Base-by-base conservation (phyloP, 2,888 invertebrate genomes). In the Barypeithes pellucidus region DNA sequence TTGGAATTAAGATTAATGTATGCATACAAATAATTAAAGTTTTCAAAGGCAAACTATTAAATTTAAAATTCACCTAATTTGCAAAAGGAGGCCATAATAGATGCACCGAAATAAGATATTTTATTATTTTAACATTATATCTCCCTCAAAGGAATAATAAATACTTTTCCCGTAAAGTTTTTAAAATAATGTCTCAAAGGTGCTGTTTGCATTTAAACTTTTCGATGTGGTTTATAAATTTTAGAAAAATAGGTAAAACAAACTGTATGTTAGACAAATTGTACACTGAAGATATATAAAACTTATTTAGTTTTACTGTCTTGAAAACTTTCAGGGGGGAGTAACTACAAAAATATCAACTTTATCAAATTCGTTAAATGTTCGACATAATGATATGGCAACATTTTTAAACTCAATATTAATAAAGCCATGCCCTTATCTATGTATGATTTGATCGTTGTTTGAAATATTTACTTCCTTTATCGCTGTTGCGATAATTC, bases 81-180 rank as follows among this genome's bases (percentile, higher is more conserved):
- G 3, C 33, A 57, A 33, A 14, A 57, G 33, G 24, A 33, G 33
- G 54, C 33, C 54, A 18, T 12, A 16, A 57, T 33, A 18, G 54
- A 33, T 57, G 54, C 54, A 33, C 54, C 33, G 54, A 7, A 57
- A 57, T 33, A 33, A 16, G 54, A 57, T 57, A 33, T 33, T 18
- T 57, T 57, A 57, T 57, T 57, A 57, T 57, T 57, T 57, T 57
- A 57, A 12, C 54, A 57, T 57, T 29, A 57, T 57, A 57, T 33
- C 54, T 33, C 16, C 54, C 33, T 57, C 54, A 57, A 33, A 33
- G 54, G 33, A 57, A 33, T 57, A 57, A 57, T 57, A 57, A 33
- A 29, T 29, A 57, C 54, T 57, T 57, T 57, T 14, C 54, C 16
- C 33, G 5, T 57, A 16, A 57, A 57, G 16, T 57, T 57, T 57